Base-by-base conservation (phyloP, 2,888 invertebrate genomes). In the Bibio marci region DNA sequence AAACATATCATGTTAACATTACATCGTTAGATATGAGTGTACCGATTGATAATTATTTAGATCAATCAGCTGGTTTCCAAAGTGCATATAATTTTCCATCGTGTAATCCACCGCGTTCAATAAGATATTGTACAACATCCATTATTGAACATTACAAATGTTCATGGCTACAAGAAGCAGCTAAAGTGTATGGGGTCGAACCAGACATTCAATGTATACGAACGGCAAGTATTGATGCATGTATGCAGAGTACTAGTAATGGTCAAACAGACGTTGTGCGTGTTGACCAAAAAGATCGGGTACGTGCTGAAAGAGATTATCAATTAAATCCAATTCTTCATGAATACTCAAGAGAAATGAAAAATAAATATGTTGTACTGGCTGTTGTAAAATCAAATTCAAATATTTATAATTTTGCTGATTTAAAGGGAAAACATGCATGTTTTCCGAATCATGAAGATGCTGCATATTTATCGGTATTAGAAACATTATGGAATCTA, bases 371-470 rank as follows among this genome's bases (percentile, higher is more conserved):
- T 46, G 54, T 50, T 3, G 56, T 80, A 1, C 72, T 76, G 0
- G 80, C 80, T 0, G 68, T 86, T 37, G 75, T 82, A 0, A 71
- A 65, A 45, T 68, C 64, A 32, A 62, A 70, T 49, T 66, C 76
- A 0, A 55, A 57, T 19, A 71, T 77, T 38, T 56, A 60, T 1
- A 49, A 37, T 12, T 66, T 87, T 45, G 56, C 64, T 35, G 80
- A 81, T 50, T 58, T 86, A 19, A 64, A 65, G 56, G 80, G 79
- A 10, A 75, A 75, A 46, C 71, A 73, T 31, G 82, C 81, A 0
- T 85, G 83, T 50, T 80, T 91, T 55, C 80, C 90, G 2, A 72
- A 70, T n/a, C 81, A 74, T 51, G 79, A 80, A 46, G 80, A 85
- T 6, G 62, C 76, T 7, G 76, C 79, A 10, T 73, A 75, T 70